phyloP scores from a whole-genome alignment of 2,113 vertebrate genomes.

The Engystomops pustulosus region DNA sequence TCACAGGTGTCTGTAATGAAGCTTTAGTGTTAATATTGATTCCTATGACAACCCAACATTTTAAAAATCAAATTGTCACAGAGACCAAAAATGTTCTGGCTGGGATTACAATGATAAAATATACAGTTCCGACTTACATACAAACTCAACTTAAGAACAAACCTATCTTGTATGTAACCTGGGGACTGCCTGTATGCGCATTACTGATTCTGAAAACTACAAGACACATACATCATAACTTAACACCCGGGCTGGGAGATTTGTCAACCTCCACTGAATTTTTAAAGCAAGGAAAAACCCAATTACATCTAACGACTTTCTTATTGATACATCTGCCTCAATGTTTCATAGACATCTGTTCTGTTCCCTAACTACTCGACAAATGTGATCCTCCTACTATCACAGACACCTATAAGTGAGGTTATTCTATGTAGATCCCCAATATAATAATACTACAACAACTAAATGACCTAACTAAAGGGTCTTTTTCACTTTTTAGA shows the following conservation, averaged over 20 bases:
- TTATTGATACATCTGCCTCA: slow-evolving; percentile 8
- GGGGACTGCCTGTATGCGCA: too few species aligned
- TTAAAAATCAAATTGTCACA: too few species aligned
- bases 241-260: background rate
- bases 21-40: too few species aligned
- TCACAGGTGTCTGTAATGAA: too few species aligned
- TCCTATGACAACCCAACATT: too few species aligned
- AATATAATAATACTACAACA: background rate
- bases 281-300: background rate
- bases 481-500: too few species aligned
- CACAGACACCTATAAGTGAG: background rate
- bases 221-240: slow-evolving; percentile 28
- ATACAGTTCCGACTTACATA: too few species aligned
- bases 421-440: background rate
- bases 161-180: too few species aligned
- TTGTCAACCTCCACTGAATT: background rate
- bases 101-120: too few species aligned
- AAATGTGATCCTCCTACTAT: background rate
- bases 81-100: too few species aligned
- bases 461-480: background rate
- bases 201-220: slow-evolving; percentile 8
- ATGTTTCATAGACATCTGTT: background rate
- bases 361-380: background rate
- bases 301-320: slow-evolving; percentile 25
- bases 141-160: too few species aligned